Conservation (phyloP, 2,113 vertebrate species). For the Gasterosteus nipponicus region DNA sequence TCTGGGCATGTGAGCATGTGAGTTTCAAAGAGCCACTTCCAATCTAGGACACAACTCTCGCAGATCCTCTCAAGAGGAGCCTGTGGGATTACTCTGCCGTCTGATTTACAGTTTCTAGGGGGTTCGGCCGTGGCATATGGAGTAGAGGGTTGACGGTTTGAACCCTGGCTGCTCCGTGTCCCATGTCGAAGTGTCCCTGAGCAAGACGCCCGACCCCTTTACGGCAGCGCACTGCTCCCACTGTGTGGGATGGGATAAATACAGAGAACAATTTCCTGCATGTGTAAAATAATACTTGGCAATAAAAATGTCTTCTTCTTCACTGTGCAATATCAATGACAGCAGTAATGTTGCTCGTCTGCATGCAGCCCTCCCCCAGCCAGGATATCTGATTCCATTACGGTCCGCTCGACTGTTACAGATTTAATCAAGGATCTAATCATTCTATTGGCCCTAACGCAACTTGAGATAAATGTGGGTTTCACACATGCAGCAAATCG, state of each 20-base stretch:
- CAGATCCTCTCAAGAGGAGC: constrained; percentile 35
- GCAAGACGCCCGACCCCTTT: too few species aligned
- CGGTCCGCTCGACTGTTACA: constrained; percentile 16
- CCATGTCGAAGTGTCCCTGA: too few species aligned
- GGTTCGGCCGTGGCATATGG: too few species aligned
- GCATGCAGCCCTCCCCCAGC: constrained; percentile 17
- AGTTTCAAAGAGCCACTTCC: constrained; percentile 55
- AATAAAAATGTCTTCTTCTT: not conserved
- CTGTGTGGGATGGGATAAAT: too few species aligned
- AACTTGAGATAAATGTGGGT: constrained; percentile 59
- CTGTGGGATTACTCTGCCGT: constrained; percentile 43
- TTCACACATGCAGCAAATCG: constrained; percentile 46
- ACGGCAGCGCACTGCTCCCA: too few species aligned
- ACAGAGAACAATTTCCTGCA: too few species aligned
- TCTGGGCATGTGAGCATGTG: constrained; percentile 33
- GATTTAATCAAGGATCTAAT: constrained; percentile 71
- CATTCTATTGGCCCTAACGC: constrained; percentile 47
- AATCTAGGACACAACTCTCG: constrained; percentile 55
- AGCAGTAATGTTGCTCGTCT: constrained; percentile 42
- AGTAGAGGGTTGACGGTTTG: too few species aligned
- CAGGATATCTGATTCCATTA: constrained; percentile 69
- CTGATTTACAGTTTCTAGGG: constrained; percentile 44
- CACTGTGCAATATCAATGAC: constrained; percentile 35
- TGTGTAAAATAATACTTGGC: too few species aligned
- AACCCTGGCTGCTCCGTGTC: too few species aligned